phyloP scores from a whole-genome alignment of 2,888 invertebrate species.

The Phyllotreta cruciferae region DNA sequence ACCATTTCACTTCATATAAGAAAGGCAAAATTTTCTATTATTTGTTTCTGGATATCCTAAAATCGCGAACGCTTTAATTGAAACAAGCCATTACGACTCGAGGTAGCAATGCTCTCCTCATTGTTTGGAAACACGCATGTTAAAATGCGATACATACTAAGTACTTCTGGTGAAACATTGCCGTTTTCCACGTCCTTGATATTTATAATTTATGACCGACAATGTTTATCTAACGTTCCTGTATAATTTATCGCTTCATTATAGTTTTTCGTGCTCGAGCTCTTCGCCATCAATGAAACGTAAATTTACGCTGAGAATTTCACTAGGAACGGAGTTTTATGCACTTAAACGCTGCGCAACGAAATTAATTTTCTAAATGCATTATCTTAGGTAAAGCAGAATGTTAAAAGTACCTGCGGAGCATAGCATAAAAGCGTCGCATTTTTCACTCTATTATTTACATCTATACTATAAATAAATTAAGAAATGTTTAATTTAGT shows the following conservation, averaged over 20 bases:
- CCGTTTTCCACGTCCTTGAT: slow-evolving; percentile 35
- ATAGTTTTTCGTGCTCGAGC: slow-evolving; percentile 34
- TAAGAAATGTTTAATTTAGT: no score
- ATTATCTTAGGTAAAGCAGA: no score
- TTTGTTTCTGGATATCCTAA: not conserved
- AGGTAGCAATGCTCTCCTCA: slow-evolving; percentile 27
- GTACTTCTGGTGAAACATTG: slow-evolving; percentile 31
- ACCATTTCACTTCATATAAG: no score
- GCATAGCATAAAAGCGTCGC: no score
- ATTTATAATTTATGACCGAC: slow-evolving; percentile 35
- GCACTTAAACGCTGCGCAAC: no score
- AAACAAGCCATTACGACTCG: slow-evolving; percentile 25
- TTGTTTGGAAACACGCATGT: slow-evolving; percentile 38
- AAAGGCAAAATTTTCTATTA: no score
- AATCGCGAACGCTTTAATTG: slow-evolving; percentile 22
- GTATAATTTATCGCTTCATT: slow-evolving; percentile 40
- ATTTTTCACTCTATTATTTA: no score
- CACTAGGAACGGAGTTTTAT: not conserved
- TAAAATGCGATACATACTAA: slow-evolving; percentile 35
- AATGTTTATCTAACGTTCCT: slow-evolving; percentile 35
- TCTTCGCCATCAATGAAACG: slow-evolving; percentile 24
- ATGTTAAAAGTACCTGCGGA: no score
- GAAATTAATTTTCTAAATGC: no score
- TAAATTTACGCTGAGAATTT: slow-evolving; percentile 16
- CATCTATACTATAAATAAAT: no score